Evolutionary conservation across 37 sponge, comb jelly and placozoan genomes (phyloP).

Genomic region (Bolinopsis microptera): DNA sequence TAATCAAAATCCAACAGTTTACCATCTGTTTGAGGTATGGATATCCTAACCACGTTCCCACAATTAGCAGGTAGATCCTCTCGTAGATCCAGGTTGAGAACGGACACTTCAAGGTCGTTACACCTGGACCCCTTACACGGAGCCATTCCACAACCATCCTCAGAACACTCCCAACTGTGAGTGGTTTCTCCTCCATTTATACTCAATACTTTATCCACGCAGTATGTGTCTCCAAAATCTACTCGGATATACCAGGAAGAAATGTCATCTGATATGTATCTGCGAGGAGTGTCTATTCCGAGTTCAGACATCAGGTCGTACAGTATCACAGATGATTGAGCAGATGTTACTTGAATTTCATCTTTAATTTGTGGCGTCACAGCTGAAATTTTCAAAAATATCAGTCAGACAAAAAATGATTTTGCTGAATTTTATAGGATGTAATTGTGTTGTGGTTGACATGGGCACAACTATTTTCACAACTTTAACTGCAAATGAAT

Average conservation of each 20-base stretch:
- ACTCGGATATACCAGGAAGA: background rate
- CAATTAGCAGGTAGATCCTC: background rate
- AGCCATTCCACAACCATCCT: background rate
- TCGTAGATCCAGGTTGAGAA: background rate
- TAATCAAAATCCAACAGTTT: background rate
- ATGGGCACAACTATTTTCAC: no score
- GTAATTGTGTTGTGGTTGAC: no score
- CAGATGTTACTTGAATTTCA: background rate
- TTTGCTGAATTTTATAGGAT: no score
- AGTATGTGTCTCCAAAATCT: background rate
- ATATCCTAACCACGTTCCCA: background rate
- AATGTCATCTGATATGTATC: background rate
- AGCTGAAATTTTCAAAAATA: no score
- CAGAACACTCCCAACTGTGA: background rate
- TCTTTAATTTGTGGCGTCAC: no score
- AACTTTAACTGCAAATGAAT: no score
- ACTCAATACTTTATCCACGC: background rate
- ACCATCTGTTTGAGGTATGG: background rate
- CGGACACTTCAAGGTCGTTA: background rate
- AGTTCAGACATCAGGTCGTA: background rate
- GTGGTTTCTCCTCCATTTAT: background rate
- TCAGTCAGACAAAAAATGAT: no score
- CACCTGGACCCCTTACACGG: background rate
- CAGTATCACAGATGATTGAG: background rate
- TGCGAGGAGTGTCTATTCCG: background rate